Conservation (phyloP, 2,888 invertebrate species). For the Psylliodes chrysocephalus region DNA sequence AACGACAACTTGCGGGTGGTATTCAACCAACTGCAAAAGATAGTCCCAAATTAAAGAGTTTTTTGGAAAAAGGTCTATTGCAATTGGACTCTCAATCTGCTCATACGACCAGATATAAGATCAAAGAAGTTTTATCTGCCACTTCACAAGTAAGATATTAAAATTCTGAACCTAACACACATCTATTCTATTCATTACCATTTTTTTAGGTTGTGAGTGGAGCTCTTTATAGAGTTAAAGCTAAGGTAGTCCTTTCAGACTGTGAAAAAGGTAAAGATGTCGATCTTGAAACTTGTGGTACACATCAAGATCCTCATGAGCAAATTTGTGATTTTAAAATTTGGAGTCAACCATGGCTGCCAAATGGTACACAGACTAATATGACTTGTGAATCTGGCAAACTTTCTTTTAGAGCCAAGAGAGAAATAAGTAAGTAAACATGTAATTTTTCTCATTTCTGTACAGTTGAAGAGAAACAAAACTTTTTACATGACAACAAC, state of each 20-base stretch:
- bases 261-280: constrained; percentile 60
- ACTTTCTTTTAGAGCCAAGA: background rate
- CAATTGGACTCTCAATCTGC: constrained; percentile 62
- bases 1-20: constrained; percentile 20
- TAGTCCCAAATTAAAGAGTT: constrained; percentile 56
- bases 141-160: constrained; percentile 58
- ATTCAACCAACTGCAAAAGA: constrained; percentile 12
- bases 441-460: no score
- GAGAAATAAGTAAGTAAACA: background rate
- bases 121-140: constrained; percentile 64
- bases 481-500: no score
- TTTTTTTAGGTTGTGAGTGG: constrained; percentile 67
- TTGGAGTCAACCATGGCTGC: constrained; percentile 71
- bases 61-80: constrained; percentile 51
- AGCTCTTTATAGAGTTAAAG: constrained; percentile 68
- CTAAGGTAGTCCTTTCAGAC: constrained; percentile 68
- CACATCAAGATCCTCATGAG: constrained; percentile 53
- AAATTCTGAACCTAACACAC: no score
- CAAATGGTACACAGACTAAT: constrained; percentile 62
- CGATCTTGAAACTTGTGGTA: constrained; percentile 51
- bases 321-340: constrained; percentile 65
- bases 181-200: no score
- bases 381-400: constrained; percentile 60
- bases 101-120: constrained; percentile 47
- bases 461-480: no score